Percentiles rank a stretch among this genome's conserved stretches.
Evolutionary conservation across 2,113 vertebrate genomes (phyloP).

Genomic region (Thamnaconus septentrionalis): DNA sequence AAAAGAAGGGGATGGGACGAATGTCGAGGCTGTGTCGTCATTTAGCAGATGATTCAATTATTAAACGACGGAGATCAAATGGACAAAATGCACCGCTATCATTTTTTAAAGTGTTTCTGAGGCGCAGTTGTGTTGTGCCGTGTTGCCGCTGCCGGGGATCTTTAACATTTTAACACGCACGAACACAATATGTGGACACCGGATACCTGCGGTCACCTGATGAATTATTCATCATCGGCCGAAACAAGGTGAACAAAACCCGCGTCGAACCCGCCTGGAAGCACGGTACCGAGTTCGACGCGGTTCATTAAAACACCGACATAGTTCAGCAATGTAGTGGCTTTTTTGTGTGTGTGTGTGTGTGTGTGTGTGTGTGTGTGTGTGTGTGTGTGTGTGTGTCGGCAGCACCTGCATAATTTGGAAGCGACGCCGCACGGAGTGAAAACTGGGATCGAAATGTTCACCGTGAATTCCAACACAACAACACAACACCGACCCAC

Average conservation of each 20-base stretch:
- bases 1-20: too few relatives aligned
- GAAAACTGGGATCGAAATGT: background rate
- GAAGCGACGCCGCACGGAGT: background rate
- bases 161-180: slow-evolving; percentile 47
- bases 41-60: too few relatives aligned
- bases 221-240: slow-evolving; percentile 70
- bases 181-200: slow-evolving; percentile 61
- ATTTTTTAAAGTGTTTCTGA: too few relatives aligned
- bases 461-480: too few relatives aligned
- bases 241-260: slow-evolving; percentile 4
- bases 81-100: too few relatives aligned
- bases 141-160: background rate
- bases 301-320: too few relatives aligned
- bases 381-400: background rate
- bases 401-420: background rate
- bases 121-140: too few relatives aligned
- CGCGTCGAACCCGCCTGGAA: background rate
- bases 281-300: too few relatives aligned
- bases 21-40: too few relatives aligned
- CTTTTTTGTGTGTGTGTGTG: background rate
- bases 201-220: slow-evolving; percentile 64
- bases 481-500: too few relatives aligned
- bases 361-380: slow-evolving; percentile 11
- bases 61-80: too few relatives aligned
- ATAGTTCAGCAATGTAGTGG: too few relatives aligned